A percentile compares a stretch with the other conserved stretches of the same genome.
phyloP scores from a whole-genome alignment of 2,888 invertebrate species.

The Drosophila pseudotakahashii region DNA sequence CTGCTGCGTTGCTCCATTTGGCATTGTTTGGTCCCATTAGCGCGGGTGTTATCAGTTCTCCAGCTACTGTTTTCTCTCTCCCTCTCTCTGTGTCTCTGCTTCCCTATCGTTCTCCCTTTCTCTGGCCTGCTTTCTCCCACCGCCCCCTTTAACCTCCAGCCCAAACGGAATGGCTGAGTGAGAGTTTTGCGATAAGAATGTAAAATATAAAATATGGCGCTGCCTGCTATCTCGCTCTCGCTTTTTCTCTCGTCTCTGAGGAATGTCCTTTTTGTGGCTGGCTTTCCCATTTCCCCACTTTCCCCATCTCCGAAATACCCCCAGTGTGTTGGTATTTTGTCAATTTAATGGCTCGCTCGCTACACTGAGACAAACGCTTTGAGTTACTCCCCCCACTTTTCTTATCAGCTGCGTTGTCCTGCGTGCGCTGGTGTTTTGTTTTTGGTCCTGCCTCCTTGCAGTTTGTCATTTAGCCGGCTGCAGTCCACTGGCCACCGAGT shows the following conservation, averaged over 20 bases:
- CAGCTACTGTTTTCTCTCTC: constrained; percentile 65
- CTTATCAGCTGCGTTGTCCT: constrained; percentile 72
- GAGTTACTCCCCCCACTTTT: constrained; percentile 40
- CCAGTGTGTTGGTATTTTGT: constrained; percentile 74
- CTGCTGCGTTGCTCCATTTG: constrained; percentile 63
- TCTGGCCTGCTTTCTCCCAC: neutral
- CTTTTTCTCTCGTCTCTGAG: constrained; percentile 69
- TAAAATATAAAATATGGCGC: constrained; percentile 84
- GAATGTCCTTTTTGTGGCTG: constrained; percentile 83
- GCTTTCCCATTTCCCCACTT: constrained; percentile 1
- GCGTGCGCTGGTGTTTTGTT: constrained; percentile 63
- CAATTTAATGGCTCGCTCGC: constrained; percentile 75
- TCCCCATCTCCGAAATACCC: neutral
- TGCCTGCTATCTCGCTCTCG: constrained; percentile 47
- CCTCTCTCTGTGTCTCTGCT: neutral
- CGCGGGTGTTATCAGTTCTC: constrained; percentile 81
- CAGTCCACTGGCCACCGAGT: constrained; percentile 45
- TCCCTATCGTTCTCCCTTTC: constrained; percentile 6
- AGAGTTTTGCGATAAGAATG: constrained; percentile 84
- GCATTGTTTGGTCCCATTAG: constrained; percentile 83
- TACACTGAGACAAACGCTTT: constrained; percentile 56
- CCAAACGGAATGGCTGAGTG: constrained; percentile 74
- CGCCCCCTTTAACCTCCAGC: constrained; percentile 18
- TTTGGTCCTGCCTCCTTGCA: constrained; percentile 61
- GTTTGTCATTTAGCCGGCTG: constrained; percentile 77